Evolutionary conservation across 2,888 invertebrate species (phyloP).

Genomic region (Laspeyria flexula): DNA sequence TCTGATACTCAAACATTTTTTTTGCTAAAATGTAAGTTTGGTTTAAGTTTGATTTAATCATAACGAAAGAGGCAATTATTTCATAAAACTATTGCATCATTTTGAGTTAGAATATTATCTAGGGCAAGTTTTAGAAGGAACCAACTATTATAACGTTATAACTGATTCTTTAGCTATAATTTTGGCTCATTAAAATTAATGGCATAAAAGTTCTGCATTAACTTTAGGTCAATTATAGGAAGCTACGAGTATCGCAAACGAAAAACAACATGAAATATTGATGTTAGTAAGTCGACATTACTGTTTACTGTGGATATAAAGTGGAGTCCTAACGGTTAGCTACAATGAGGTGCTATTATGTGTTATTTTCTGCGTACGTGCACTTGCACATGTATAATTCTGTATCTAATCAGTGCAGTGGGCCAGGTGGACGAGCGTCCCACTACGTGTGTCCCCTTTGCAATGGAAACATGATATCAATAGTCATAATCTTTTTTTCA

Average conservation of each 20-base stretch:
- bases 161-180: too few relatives aligned
- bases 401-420: slow-evolving; percentile 55
- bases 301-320: slow-evolving; percentile 13
- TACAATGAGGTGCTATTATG: slow-evolving; percentile 46
- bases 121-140: too few relatives aligned
- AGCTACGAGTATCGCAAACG: background rate
- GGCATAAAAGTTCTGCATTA: too few relatives aligned
- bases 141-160: too few relatives aligned
- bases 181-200: too few relatives aligned
- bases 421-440: slow-evolving; percentile 35
- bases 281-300: slow-evolving; percentile 18
- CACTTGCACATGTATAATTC: slow-evolving; percentile 54
- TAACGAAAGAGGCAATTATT: too few relatives aligned
- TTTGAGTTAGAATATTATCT: too few relatives aligned
- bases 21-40: too few relatives aligned
- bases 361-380: slow-evolving; percentile 64
- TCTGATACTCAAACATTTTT: too few relatives aligned
- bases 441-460: background rate
- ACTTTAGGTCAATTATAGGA: too few relatives aligned
- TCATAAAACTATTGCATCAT: too few relatives aligned
- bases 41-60: too few relatives aligned
- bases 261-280: slow-evolving; percentile 19
- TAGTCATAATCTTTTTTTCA: background rate
- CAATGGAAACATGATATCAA: background rate
- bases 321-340: slow-evolving; percentile 37